A percentile compares a stretch with the other conserved stretches of the same genome.
phyloP scores from a whole-genome alignment of 2,797 vertebrate species.

The Erethizon dorsatum region DNA sequence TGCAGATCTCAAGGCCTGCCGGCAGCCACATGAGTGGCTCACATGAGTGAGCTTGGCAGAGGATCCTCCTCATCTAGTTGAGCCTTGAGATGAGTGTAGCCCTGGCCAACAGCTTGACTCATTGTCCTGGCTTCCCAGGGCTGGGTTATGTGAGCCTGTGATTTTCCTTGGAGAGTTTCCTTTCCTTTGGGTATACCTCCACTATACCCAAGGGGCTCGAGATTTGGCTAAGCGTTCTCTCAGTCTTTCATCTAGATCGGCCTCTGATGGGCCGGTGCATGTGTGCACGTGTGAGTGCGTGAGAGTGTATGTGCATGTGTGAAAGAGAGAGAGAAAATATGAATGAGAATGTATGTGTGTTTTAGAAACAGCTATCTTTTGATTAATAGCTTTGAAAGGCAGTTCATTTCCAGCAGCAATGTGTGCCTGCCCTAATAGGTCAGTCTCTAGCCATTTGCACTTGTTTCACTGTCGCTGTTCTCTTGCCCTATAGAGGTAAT shows the following conservation, averaged over 20 bases:
- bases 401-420: background rate
- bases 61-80: background rate
- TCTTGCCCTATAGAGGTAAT: background rate
- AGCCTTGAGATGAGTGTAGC: constrained; percentile 30
- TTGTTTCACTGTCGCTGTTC: background rate
- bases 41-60: constrained; percentile 44
- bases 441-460: background rate
- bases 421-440: background rate
- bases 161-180: constrained; percentile 47
- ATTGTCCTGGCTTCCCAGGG: constrained; percentile 26
- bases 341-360: background rate
- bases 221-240: constrained; percentile 27
- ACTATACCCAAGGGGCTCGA: background rate
- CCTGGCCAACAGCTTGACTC: constrained; percentile 43
- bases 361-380: constrained; percentile 34
- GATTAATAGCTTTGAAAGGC: background rate
- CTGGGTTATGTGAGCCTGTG: constrained; percentile 39
- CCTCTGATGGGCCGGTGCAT: background rate
- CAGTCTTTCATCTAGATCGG: background rate
- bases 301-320: background rate
- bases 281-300: background rate
- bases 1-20: background rate
- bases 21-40: background rate
- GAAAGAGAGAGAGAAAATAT: background rate
- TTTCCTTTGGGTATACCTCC: constrained; percentile 8